Evolutionary conservation across 2,113 vertebrate species (phyloP).

Genomic region (Apus apus): DNA sequence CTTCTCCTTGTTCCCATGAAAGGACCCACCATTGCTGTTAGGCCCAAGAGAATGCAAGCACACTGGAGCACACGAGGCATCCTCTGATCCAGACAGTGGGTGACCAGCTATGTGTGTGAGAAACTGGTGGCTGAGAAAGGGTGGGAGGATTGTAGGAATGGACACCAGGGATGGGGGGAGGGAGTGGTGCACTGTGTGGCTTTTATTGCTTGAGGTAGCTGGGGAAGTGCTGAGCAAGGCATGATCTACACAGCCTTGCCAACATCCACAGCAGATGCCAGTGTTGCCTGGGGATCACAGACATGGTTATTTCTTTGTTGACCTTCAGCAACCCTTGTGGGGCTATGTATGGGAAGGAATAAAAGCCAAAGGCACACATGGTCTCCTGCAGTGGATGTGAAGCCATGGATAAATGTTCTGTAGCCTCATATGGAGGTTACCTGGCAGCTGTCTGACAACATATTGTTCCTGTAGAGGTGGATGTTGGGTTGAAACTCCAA

Average conservation of each 20-base stretch:
- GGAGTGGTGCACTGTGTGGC: neutral
- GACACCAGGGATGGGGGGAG: neutral
- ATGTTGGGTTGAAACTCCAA: neutral
- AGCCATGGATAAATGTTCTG: neutral
- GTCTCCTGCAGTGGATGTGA: rapidly evolving
- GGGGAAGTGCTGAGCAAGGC: neutral
- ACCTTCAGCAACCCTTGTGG: neutral
- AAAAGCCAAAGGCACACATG: neutral
- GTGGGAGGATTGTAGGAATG: neutral
- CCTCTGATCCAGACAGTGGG: neutral
- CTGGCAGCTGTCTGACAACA: neutral
- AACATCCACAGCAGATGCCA: neutral
- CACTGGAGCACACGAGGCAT: neutral
- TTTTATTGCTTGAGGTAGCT: neutral
- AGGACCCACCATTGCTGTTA: neutral
- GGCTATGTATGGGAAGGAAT: neutral
- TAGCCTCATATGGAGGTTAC: neutral
- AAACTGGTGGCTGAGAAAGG: neutral
- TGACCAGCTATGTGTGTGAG: rapidly evolving
- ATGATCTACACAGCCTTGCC: neutral
- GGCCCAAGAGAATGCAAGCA: rapidly evolving
- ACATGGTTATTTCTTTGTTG: neutral
- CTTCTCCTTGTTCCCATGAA: neutral
- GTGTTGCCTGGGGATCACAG: neutral
- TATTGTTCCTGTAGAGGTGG: neutral